Base-by-base conservation (phyloP, 2,797 vertebrate genomes). In the Lycodopsis pacificus region DNA sequence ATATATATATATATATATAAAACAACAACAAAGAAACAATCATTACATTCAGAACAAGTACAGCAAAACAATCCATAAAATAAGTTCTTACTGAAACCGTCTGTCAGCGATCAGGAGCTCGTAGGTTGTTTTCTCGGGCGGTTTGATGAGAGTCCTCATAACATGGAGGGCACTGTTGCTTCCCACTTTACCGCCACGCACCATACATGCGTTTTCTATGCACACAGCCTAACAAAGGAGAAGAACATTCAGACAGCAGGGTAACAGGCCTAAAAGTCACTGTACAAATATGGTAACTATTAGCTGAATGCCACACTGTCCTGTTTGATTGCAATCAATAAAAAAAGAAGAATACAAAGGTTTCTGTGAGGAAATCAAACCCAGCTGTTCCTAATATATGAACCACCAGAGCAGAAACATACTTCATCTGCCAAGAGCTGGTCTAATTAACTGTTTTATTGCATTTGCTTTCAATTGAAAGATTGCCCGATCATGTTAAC, bases 131-230 rank as follows among this genome's bases (percentile, higher is more conserved):
- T 95, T 95, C 69, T 98, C 95, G 1, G 97, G 93, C 3, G 97
- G 96, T 66, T 89, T 94, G 88, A 99, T 98, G 76, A 99, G 88
- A 20, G 97, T 92, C 9, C 49, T 95, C 90, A 99, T 94, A 19
- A 96, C 19, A 44, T 99, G 97, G 71, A 99, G 95, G 8, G 95
- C 96, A 0, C 97, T 97, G 1, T 98, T 97, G 79, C 96, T 96
- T 84, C 98, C 98, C 76, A 97, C 97, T 89, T 97, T 99, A 72
- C 97, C 96, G 76, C 98, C 98, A 65, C 95, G 95, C 36, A 97
- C 44, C 97, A 99, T 97, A 76, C 98, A 99, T 34, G 98, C 93
- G 42, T 99, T 99, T 92, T 99, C 98, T 83, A 99, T 87, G 88
- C 98, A 99, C 70, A 98, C 97, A 63, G 98, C 95, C 98, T 99